Conservation (phyloP, 2,888 invertebrate species). For the Troglohyphantes excavatus region DNA sequence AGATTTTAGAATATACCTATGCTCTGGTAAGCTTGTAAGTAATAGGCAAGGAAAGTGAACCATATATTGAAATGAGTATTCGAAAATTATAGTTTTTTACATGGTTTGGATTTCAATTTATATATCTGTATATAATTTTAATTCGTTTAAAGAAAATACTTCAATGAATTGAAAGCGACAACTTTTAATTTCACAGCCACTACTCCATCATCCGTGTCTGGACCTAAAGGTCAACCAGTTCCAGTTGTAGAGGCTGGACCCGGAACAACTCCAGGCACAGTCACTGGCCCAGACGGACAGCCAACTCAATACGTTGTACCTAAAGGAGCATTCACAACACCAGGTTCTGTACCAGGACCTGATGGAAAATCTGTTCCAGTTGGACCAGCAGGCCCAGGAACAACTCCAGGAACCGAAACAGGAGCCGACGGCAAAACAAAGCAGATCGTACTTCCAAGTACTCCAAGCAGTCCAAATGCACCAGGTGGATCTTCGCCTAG, state of each 20-base stretch:
- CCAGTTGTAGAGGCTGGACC: conserved; percentile 10
- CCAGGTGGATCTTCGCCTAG: conserved; percentile 4
- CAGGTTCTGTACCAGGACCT: not conserved
- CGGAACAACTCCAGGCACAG: conserved; percentile 30
- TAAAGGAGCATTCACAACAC: conserved; percentile 9
- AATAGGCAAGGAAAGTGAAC: too few relatives aligned
- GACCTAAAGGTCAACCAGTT: conserved; percentile 32
- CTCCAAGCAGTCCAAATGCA: not conserved
- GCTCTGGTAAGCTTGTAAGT: too few relatives aligned
- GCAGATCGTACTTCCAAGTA: conserved; percentile 15
- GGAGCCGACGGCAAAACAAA: conserved; percentile 3
- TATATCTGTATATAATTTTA: too few relatives aligned
- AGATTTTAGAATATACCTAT: too few relatives aligned
- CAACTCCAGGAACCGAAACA: conserved; percentile 36
- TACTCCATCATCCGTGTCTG: not conserved
- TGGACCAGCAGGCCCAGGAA: conserved; percentile 22
- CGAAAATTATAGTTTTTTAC: too few relatives aligned
- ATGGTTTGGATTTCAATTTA: too few relatives aligned
- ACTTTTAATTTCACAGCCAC: not conserved
- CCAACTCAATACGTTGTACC: conserved; percentile 13
- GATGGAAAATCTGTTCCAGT: conserved; percentile 2
- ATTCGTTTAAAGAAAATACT: too few relatives aligned
- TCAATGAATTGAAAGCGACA: too few relatives aligned
- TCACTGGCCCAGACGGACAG: conserved; percentile 21
- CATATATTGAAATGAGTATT: too few relatives aligned